phyloP scores from a whole-genome alignment of 2,113 vertebrate species.

The Dunckerocampus dactyliophorus region DNA sequence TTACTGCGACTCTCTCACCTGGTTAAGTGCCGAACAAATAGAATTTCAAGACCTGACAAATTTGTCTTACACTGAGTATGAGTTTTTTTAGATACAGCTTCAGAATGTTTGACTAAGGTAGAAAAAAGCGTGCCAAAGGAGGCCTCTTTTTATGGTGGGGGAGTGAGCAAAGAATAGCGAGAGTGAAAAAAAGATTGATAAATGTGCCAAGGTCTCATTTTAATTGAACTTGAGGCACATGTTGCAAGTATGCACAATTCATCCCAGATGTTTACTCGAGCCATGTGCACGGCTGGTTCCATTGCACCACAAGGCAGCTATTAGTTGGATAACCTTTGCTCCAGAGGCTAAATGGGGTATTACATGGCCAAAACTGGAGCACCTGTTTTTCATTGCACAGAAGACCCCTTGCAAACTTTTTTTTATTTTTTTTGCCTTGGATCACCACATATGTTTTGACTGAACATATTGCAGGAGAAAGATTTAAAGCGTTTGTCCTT shows the following conservation, averaged over 20 bases:
- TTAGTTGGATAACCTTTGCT: constrained; percentile 97
- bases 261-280: constrained; percentile 86
- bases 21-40: constrained; percentile 71
- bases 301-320: constrained; percentile 87
- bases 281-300: constrained; percentile 77
- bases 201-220: constrained; percentile 94
- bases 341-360: constrained; percentile 89
- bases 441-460: constrained; percentile 83
- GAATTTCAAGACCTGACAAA: constrained; percentile 75
- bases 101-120: constrained; percentile 71
- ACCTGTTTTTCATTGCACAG: constrained; percentile 93
- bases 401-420: constrained; percentile 81
- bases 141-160: constrained; percentile 69
- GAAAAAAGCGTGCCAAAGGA: constrained; percentile 77
- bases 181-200: constrained; percentile 84
- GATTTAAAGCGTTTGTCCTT: constrained; percentile 86
- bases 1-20: constrained; percentile 44
- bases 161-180: constrained; percentile 44
- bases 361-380: constrained; percentile 84
- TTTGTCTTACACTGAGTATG: constrained; percentile 60
- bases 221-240: constrained; percentile 97
- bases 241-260: constrained; percentile 91
- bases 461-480: constrained; percentile 87
- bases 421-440: constrained; percentile 63
- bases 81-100: constrained; percentile 68